Conservation (phyloP, 2,113 vertebrate species). For the Triplophysa rosa region DNA sequence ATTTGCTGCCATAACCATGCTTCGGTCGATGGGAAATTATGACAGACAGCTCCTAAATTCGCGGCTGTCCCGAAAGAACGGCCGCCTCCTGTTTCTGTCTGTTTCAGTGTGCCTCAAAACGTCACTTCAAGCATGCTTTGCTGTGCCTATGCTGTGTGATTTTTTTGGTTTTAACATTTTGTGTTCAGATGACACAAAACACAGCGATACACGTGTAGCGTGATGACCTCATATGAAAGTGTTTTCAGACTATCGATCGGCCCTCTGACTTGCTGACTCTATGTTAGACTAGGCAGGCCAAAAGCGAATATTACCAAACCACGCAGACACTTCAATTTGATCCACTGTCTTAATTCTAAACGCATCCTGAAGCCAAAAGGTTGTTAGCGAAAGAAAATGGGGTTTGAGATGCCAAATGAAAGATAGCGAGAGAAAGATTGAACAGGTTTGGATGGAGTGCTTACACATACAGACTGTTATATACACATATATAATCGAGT, state of each 20-base stretch:
- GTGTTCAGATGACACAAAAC: slow-evolving; percentile 5
- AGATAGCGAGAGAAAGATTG: background rate
- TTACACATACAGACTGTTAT: slow-evolving; percentile 45
- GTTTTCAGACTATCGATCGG: background rate
- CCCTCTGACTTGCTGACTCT: background rate
- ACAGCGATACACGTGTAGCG: background rate
- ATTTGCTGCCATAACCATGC: slow-evolving; percentile 2
- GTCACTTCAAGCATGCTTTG: slow-evolving; percentile 1
- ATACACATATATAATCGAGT: slow-evolving; percentile 57
- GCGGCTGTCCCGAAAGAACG: slow-evolving; percentile 19
- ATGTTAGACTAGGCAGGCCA: background rate
- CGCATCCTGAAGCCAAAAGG: background rate
- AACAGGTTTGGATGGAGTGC: slow-evolving; percentile 52
- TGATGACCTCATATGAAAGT: background rate
- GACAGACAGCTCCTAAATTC: slow-evolving; percentile 27
- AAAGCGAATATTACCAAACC: too few species aligned
- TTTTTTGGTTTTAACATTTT: slow-evolving; percentile 5
- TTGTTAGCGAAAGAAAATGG: background rate
- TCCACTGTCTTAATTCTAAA: background rate
- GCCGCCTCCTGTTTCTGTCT: slow-evolving; percentile 19
- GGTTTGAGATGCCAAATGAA: background rate
- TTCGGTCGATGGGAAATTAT: slow-evolving; percentile 21
- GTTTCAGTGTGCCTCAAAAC: slow-evolving; percentile 5
- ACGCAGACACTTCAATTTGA: background rate
- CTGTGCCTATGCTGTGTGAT: background rate